Percentiles rank a stretch among this genome's conserved stretches.
Evolutionary conservation across 2,113 vertebrate species (phyloP).

Genomic region (Callipepla californica): DNA sequence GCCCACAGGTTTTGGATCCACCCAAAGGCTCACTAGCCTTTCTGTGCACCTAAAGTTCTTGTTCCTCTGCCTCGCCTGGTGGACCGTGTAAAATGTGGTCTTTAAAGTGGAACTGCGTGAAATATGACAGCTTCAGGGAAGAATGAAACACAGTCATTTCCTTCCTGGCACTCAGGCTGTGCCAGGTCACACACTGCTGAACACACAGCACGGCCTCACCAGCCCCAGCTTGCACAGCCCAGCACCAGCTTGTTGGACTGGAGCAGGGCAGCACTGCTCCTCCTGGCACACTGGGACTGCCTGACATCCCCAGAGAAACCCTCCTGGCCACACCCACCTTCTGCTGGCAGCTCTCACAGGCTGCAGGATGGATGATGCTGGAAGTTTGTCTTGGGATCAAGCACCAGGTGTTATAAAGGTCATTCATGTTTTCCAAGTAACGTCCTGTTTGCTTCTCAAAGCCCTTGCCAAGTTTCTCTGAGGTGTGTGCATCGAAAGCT

Average conservation of each 20-base stretch:
- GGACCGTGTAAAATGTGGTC: neutral
- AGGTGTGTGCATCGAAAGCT: conserved; percentile 2
- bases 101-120: neutral
- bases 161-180: neutral
- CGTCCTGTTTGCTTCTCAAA: conserved; percentile 60
- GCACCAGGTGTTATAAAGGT: conserved; percentile 59
- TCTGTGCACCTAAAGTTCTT: neutral
- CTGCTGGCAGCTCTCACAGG: neutral
- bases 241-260: neutral
- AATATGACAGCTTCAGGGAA: neutral
- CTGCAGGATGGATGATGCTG: neutral
- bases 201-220: neutral
- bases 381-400: conserved; percentile 59
- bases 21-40: neutral
- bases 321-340: conserved; percentile 3
- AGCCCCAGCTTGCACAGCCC: neutral
- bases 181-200: neutral
- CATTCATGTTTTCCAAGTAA: conserved; percentile 59
- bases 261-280: neutral
- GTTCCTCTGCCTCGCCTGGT: neutral
- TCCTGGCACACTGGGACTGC: neutral
- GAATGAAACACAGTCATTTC: neutral
- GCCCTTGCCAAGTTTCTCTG: conserved; percentile 45
- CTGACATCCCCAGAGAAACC: neutral
- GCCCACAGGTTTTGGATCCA: neutral